Evolutionary conservation across 2,113 vertebrate genomes (phyloP).

Genomic region (Grammomys surdaster): DNA sequence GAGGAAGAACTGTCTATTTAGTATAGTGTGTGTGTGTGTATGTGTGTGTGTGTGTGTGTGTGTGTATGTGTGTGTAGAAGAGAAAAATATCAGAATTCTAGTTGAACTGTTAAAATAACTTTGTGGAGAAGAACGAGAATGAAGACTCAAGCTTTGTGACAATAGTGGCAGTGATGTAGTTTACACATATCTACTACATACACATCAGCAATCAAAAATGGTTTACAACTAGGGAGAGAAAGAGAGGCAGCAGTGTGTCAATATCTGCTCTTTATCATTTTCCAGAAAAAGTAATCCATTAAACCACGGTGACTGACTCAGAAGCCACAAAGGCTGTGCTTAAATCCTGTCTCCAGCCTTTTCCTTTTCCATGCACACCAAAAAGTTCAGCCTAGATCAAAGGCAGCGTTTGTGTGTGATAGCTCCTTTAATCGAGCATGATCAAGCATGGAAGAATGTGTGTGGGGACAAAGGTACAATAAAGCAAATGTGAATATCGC

Average conservation of each 20-base stretch:
- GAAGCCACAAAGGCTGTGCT: rapidly evolving
- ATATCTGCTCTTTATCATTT: not conserved
- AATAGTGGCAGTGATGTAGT: not conserved
- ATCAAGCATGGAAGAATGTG: not conserved
- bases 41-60: not conserved
- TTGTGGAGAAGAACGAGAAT: not conserved
- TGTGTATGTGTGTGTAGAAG: not conserved
- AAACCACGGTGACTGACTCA: not conserved
- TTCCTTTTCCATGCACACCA: not conserved
- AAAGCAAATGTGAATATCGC: not conserved
- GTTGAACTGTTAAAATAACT: not conserved
- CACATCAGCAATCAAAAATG: not conserved
- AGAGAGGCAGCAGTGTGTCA: not conserved
- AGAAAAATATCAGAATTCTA: not conserved
- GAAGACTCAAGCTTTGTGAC: not conserved
- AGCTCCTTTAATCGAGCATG: not conserved
- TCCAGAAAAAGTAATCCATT: not conserved
- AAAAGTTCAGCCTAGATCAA: not conserved
- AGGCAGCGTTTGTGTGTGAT: not conserved
- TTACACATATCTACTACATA: not conserved
- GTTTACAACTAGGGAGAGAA: not conserved
- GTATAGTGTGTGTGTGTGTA: not conserved
- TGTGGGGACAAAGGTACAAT: not conserved
- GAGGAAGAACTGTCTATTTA: not conserved
- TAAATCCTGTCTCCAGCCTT: too few species aligned